Conservation (phyloP, 2,888 invertebrate species). For the Cephus runcator region DNA sequence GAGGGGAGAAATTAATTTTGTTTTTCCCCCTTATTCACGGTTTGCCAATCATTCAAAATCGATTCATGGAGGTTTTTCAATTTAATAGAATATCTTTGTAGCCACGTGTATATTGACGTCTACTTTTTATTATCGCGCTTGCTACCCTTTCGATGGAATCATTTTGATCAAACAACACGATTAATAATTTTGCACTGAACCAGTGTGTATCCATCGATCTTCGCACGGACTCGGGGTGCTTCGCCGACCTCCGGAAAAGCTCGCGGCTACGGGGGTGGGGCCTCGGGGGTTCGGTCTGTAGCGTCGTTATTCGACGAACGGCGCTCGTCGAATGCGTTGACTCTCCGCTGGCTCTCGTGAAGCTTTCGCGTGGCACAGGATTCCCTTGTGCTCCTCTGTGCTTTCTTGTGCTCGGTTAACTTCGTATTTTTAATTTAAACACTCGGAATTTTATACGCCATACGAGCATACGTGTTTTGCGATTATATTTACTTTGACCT, state of each 20-base stretch:
- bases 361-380: neutral
- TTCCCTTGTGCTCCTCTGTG: neutral
- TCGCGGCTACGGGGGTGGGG: constrained; percentile 40
- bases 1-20: neutral
- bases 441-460: neutral
- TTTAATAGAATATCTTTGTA: neutral
- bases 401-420: neutral
- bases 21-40: neutral
- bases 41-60: neutral
- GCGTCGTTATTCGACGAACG: constrained; percentile 46
- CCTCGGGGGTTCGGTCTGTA: constrained; percentile 36
- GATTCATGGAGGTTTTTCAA: neutral
- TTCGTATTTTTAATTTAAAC: neutral
- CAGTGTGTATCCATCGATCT: constrained; percentile 20
- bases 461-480: neutral
- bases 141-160: neutral
- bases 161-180: constrained; percentile 18
- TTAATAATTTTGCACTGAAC: constrained; percentile 15
- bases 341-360: constrained; percentile 14
- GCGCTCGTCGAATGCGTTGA: constrained; percentile 35
- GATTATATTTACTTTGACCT: neutral
- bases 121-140: neutral
- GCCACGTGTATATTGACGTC: neutral
- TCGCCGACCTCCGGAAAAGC: constrained; percentile 33
- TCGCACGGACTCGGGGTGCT: constrained; percentile 37